Evolutionary conservation across 2,797 vertebrate species (phyloP), one percentile per base, ranked within the genome.

Genomic region (Manis javanica): DNA sequence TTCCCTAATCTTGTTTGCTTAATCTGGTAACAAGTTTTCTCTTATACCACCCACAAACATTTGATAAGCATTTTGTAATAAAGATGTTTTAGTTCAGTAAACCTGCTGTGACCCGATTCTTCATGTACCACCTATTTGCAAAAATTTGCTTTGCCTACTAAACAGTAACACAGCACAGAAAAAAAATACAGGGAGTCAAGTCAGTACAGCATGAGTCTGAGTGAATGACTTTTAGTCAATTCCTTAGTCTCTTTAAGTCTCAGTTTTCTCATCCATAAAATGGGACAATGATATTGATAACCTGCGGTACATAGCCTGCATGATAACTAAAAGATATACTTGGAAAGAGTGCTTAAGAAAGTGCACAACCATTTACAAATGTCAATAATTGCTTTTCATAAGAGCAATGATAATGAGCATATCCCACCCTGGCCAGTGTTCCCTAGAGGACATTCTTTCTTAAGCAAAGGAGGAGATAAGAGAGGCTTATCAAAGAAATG

Each of bases 1-100:
- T 87, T 7, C 23, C 55, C 95, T 79, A 34, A 69, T 93, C 94
- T 90, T 94, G 51, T 84, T 91, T 81, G 53, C 59, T 71, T 69
- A 87, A 24, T 83, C 34, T 82, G 77, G 29, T 39, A 68, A 68
- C 46, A 90, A 26, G 4, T 75, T 83, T 74, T 88, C 21, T 53
- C 42, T 37, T 24, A 39, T 2, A 37, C 26, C 18, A 21, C n/a
- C 51, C 64, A n/a, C 34, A 91, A 31, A 57, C 23, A 49, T 55
- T 63, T 46, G 57, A 26, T 77, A 87, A 96, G 23, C 7, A 23
- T 72, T 90, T 93, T 72, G 26, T 26, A 72, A 42, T 26, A 79
- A 90, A 96, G 31, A 69, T 49, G 53, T 57, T 88, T 95, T 61
- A 77, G 89, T 66, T 84, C 49, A 77, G 53, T 39, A 42, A 85